Base-by-base conservation (phyloP, 2,113 vertebrate species). In the Campylomormyrus numenius region DNA sequence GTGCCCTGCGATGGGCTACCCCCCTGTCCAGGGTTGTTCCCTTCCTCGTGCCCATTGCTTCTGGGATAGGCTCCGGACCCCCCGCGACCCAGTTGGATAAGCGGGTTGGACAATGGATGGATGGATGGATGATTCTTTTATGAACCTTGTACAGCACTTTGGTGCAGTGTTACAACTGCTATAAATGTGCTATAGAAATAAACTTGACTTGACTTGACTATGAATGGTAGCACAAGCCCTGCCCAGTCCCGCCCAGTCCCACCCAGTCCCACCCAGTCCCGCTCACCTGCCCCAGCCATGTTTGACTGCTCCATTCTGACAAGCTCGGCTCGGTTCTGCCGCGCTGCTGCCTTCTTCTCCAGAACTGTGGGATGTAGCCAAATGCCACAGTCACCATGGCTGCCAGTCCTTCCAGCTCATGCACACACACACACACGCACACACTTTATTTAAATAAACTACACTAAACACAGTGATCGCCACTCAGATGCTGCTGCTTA, bases 261-360 rank as follows among this genome's bases (percentile, higher is more conserved):
- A n/a, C 2, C n/a, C 24, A 31, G 9, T 8, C 17, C 52, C 45
- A 3, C 42, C 24, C 42, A 21, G 19, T 9, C n/a, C 48, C 90
- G 48, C 94, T 95, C 92, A 96, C 98, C 98, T 95, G 96, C 95
- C 91, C 97, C 97, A 49, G 95, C 95, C 95, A 97, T 94, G 92
- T 98, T 97, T 91, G 96, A 94, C 17, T 97, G 94, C 19, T 94
- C 97, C 93, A 96, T 97, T 93, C 95, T 97, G 92, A 96, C 96
- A 84, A 96, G 95, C 85, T 98, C 97, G 77, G 98, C 98, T n/a
- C 95, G 96, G 86, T 95, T 96, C 92, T 97, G 97, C 87, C 96
- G 94, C 62, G 94, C 90, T 3, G 96, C 94, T 90, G 96, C 96
- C 95, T 97, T 99, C 95, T 97, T 98, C 95, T 99, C 98, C 93